Percentiles rank a stretch among this genome's conserved stretches.
Evolutionary conservation across 2,888 invertebrate genomes (phyloP).

Genomic region (Morpho achilles): DNA sequence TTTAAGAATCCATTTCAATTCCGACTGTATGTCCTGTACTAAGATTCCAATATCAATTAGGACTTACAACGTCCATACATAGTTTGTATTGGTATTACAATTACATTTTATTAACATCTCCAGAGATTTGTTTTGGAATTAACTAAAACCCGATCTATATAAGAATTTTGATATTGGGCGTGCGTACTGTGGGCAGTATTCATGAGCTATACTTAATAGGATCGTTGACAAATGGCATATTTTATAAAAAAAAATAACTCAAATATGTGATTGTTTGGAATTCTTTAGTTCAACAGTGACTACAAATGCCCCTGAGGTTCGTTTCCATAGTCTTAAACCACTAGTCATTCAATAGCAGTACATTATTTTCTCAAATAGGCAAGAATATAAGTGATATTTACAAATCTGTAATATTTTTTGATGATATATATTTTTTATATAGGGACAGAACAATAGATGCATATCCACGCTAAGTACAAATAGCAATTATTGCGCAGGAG

Average conservation of each 20-base stretch:
- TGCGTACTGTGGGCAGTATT: too few relatives aligned
- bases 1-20: too few relatives aligned
- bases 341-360: slow-evolving; percentile 70
- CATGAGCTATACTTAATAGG: too few relatives aligned
- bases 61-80: too few relatives aligned
- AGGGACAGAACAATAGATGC: slow-evolving; percentile 34
- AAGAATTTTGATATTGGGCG: too few relatives aligned
- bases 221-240: neutral
- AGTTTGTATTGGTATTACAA: too few relatives aligned
- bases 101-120: too few relatives aligned
- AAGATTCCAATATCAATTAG: too few relatives aligned
- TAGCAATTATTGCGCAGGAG: slow-evolving; percentile 33
- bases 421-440: slow-evolving; percentile 10
- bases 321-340: slow-evolving; percentile 31
- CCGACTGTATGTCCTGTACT: too few relatives aligned
- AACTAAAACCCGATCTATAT: too few relatives aligned
- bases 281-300: slow-evolving; percentile 6
- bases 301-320: neutral
- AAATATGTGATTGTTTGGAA: neutral
- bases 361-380: slow-evolving; percentile 51
- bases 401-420: slow-evolving; percentile 12
- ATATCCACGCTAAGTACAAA: slow-evolving; percentile 53
- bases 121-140: too few relatives aligned
- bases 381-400: slow-evolving; percentile 26
- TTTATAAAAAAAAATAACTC: neutral